Evolutionary conservation across 2,113 vertebrate species (phyloP).

Genomic region (Ceyx cyanopectus): DNA sequence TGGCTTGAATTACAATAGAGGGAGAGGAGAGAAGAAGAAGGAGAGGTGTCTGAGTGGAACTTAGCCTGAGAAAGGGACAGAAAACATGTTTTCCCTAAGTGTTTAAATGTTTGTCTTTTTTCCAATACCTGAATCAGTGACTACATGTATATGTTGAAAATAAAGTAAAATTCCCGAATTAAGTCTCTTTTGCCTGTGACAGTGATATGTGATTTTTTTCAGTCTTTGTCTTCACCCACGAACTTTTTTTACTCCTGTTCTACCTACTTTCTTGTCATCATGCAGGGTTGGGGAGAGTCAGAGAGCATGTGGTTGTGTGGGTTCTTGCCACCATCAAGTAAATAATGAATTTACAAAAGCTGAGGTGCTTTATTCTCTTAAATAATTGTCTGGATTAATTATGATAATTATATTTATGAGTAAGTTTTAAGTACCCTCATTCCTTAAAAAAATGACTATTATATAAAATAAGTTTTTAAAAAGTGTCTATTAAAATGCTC

Average conservation of each 20-base stretch:
- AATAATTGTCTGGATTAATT: not conserved
- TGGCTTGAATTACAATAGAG: no score
- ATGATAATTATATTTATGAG: not conserved
- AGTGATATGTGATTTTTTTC: not conserved
- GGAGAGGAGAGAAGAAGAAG: no score
- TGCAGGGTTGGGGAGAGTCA: fast-evolving
- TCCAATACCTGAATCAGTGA: not conserved
- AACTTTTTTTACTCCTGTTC: not conserved
- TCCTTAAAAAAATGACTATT: not conserved
- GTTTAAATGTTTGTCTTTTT: not conserved
- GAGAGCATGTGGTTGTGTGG: fast-evolving
- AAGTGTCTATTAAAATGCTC: not conserved
- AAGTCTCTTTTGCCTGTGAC: not conserved
- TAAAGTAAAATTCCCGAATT: not conserved
- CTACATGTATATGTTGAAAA: not conserved
- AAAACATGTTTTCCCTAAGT: not conserved
- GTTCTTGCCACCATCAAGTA: not conserved
- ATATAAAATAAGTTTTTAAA: not conserved
- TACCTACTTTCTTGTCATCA: not conserved
- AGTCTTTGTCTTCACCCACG: not conserved
- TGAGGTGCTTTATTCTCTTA: not conserved
- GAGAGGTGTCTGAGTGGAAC: not conserved
- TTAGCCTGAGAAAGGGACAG: not conserved
- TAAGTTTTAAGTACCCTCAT: not conserved
- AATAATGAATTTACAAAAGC: not conserved